A percentile compares a stretch with the other conserved stretches of the same genome.
Evolutionary conservation across 2,113 vertebrate species (phyloP).

Genomic region (Chrysemys picta): DNA sequence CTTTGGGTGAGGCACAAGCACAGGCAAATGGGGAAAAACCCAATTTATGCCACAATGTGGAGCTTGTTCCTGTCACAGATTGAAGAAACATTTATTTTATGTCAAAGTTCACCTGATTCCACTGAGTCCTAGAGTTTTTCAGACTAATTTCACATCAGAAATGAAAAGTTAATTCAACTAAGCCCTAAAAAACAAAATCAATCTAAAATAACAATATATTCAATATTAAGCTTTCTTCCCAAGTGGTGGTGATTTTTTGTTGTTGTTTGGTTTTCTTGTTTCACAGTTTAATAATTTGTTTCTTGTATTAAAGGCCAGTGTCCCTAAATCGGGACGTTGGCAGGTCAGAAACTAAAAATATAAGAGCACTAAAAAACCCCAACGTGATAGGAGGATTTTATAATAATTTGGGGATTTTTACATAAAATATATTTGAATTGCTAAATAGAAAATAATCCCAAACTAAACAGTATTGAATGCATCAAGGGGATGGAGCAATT

Average conservation of each 20-base stretch:
- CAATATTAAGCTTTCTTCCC: not conserved
- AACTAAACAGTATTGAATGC: slow-evolving; percentile 44
- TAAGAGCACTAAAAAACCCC: slow-evolving; percentile 62
- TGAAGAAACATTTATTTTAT: slow-evolving; percentile 60
- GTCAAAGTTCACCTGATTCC: slow-evolving; percentile 62
- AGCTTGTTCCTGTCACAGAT: slow-evolving; percentile 54
- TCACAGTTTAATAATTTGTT: slow-evolving; percentile 30
- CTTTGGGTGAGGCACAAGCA: slow-evolving; percentile 77
- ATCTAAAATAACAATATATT: slow-evolving; percentile 23
- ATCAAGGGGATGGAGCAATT: slow-evolving; percentile 30
- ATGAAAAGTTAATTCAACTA: slow-evolving; percentile 28
- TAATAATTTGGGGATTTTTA: slow-evolving; percentile 37
- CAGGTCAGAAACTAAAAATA: slow-evolving; percentile 60
- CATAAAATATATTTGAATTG: slow-evolving; percentile 47
- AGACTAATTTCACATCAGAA: slow-evolving; percentile 46
- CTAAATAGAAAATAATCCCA: slow-evolving; percentile 65
- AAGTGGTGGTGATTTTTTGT: not conserved
- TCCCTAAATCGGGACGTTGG: slow-evolving; percentile 40
- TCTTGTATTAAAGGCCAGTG: slow-evolving; percentile 57
- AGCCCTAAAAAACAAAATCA: slow-evolving; percentile 44
- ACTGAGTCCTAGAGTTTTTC: slow-evolving; percentile 54
- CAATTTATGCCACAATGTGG: slow-evolving; percentile 56
- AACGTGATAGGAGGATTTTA: slow-evolving; percentile 37
- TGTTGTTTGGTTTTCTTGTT: not conserved
- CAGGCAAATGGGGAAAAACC: slow-evolving; percentile 63